phyloP scores from a whole-genome alignment of 2,797 vertebrate species.

The Benthosema pterotum region DNA sequence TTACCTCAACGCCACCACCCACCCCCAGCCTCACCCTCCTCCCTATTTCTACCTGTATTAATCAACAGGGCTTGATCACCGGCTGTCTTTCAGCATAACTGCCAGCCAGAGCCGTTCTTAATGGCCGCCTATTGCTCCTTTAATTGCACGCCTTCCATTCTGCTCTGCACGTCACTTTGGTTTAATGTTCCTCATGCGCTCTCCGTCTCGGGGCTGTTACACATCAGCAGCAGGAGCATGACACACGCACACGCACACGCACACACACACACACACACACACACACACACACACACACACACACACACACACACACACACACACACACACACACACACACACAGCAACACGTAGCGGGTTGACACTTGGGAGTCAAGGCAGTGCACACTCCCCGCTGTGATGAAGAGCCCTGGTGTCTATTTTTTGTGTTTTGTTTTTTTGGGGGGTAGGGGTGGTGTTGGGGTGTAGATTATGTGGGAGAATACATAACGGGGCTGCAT shows the following conservation, averaged over 20 bases:
- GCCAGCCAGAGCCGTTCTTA: constrained; percentile 31
- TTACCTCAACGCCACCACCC: neutral
- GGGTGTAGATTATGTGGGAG: constrained; percentile 43
- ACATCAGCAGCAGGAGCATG: too few relatives aligned
- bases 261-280: too few relatives aligned
- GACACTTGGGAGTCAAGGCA: constrained; percentile 21
- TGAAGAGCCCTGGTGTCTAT: constrained; percentile 47
- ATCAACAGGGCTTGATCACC: constrained; percentile 42
- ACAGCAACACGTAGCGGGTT: constrained; percentile 23
- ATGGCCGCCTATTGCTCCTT: constrained; percentile 53
- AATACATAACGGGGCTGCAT: constrained; percentile 46
- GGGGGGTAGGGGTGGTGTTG: too few relatives aligned
- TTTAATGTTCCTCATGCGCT: constrained; percentile 30
- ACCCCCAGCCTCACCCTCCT: neutral
- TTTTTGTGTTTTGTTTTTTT: constrained; percentile 32
- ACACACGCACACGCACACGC: neutral
- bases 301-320: neutral
- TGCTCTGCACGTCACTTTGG: constrained; percentile 19
- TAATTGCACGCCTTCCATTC: constrained; percentile 49
- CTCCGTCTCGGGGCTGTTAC: constrained; percentile 16
- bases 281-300: neutral
- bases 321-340: too few relatives aligned
- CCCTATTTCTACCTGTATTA: constrained; percentile 27
- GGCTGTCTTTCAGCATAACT: constrained; percentile 23
- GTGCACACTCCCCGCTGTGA: constrained; percentile 40